A percentile compares a stretch with the other conserved stretches of the same genome.
Conservation (phyloP, 2,113 vertebrate genomes). For the Nibea albiflora region DNA sequence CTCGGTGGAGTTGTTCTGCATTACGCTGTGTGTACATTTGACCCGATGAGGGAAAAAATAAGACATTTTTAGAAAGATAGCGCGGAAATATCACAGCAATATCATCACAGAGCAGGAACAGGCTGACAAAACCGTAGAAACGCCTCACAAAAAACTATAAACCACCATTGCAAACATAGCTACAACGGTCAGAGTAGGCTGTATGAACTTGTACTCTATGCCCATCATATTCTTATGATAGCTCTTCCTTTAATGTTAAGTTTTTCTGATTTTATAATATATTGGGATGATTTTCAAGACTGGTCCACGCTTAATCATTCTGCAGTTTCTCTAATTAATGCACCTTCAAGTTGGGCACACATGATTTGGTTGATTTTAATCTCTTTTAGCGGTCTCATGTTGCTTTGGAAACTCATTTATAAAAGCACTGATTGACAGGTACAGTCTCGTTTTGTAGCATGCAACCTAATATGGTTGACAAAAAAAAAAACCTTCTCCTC, state of each 20-base stretch:
- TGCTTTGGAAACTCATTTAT: conserved; percentile 24
- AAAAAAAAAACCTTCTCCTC: neutral
- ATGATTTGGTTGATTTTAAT: conserved; percentile 38
- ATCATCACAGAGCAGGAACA: conserved; percentile 24
- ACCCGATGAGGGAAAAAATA: conserved; percentile 24
- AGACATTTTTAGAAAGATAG: conserved; percentile 33
- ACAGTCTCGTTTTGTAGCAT: conserved; percentile 10
- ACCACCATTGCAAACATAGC: neutral
- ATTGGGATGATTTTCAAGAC: neutral
- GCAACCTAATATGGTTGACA: conserved; percentile 3
- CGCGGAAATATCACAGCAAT: conserved; percentile 25
- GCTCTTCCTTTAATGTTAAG: neutral
- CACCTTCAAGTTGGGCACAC: conserved; percentile 35
- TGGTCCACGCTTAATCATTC: neutral
- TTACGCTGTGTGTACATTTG: conserved; percentile 62
- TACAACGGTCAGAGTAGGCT: conserved; percentile 12
- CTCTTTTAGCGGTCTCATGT: conserved; percentile 24
- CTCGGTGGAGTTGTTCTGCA: conserved; percentile 71
- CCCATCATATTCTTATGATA: neutral
- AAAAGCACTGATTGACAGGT: conserved; percentile 19
- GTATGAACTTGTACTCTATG: neutral
- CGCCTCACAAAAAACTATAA: neutral
- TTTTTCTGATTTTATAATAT: neutral
- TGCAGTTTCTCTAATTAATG: neutral
- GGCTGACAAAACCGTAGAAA: conserved; percentile 8